These are phyloP conservation scores for Cyphomyrus plagiostoma DNA, from an alignment of 2,113 vertebrate genomes.

Conservation along the genomic window DNA sequence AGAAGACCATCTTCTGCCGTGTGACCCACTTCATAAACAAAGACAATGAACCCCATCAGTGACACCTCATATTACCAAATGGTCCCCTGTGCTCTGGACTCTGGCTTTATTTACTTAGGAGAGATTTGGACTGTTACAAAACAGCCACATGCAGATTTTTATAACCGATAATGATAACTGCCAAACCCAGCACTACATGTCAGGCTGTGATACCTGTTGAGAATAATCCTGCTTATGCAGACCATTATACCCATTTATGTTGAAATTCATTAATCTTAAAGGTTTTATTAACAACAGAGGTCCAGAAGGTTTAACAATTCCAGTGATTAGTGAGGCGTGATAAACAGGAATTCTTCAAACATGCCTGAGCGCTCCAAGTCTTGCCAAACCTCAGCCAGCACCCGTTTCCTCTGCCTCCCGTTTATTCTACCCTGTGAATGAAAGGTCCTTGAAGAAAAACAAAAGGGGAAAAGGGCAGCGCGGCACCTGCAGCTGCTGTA, in stretches of 20 bases:
- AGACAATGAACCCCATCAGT: neutral
- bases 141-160: neutral
- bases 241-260: neutral
- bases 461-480: neutral
- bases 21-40: neutral
- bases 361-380: neutral
- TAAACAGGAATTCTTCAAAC: neutral
- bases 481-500: neutral
- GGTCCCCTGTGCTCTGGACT: neutral
- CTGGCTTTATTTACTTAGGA: conserved; percentile 2
- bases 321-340: neutral
- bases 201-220: neutral
- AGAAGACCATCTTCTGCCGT: neutral
- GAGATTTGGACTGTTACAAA: neutral
- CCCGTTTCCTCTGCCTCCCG: neutral
- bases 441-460: neutral
- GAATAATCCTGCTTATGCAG: neutral
- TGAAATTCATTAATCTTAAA: neutral
- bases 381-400: neutral
- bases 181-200: neutral
- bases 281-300: neutral
- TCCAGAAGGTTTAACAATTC: neutral
- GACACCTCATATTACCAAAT: neutral
- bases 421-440: neutral
- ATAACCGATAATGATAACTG: neutral